A percentile compares a stretch with the other conserved stretches of the same genome.
phyloP scores from a whole-genome alignment of 35 echinoderm and acorn worm species.

The Patiria miniata region DNA sequence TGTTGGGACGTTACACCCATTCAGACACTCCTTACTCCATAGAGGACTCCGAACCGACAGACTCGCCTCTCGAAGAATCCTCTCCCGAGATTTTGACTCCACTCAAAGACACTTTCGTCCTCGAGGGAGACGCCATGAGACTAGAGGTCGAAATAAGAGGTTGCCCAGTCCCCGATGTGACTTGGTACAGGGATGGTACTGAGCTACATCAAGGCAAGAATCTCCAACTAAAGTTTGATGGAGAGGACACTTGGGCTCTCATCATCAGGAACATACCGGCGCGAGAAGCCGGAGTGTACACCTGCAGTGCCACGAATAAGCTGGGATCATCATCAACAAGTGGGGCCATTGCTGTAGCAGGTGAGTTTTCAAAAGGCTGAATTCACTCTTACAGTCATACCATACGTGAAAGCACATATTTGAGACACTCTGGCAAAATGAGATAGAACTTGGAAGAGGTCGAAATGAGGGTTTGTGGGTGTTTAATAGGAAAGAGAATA shows the following conservation, averaged over 20 bases:
- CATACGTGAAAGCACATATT: too few species aligned
- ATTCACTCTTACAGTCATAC: too few species aligned
- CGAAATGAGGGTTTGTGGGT: too few species aligned
- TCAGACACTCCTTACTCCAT: neutral
- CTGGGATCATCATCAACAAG: constrained; percentile 60
- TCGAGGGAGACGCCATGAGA: constrained; percentile 30
- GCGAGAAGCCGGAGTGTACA: constrained; percentile 85
- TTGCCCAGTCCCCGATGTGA: constrained; percentile 67
- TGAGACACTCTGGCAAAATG: too few species aligned
- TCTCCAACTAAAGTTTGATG: constrained; percentile 39
- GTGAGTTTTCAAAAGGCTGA: neutral
- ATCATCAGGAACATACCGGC: constrained; percentile 72
- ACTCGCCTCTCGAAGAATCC: neutral
- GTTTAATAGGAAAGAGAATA: neutral
- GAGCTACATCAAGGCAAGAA: constrained; percentile 34
- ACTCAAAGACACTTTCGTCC: constrained; percentile 31
- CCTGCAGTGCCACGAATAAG: constrained; percentile 73
- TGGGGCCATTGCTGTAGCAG: constrained; percentile 39
- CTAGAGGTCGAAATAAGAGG: constrained; percentile 37
- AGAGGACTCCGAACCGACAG: neutral
- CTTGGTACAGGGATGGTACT: constrained; percentile 78
- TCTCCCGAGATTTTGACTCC: neutral
- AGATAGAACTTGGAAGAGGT: too few species aligned
- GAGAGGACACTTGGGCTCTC: constrained; percentile 58
- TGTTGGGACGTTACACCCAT: neutral